Conservation (phyloP, 1,140 invertebrate genomes). For the Mycetomoellerius zeteki region DNA sequence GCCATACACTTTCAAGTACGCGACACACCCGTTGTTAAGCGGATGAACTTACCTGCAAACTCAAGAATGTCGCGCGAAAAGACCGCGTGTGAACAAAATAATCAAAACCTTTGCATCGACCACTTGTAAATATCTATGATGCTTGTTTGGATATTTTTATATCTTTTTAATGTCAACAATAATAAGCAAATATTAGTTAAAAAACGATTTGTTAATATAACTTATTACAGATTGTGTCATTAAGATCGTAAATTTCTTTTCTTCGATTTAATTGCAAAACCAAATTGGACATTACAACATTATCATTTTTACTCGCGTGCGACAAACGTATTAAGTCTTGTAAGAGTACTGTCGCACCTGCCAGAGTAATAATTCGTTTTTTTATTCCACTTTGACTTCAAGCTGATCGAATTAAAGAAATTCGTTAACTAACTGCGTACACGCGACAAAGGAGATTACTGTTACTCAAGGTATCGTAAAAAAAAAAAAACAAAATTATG, state of each 20-base stretch:
- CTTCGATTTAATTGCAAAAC: constrained; percentile 58
- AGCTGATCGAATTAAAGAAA: constrained; percentile 74
- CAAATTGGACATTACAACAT: constrained; percentile 21
- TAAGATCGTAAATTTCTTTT: neutral
- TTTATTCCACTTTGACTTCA: constrained; percentile 36
- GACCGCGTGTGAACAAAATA: constrained; percentile 49
- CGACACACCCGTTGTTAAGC: constrained; percentile 37
- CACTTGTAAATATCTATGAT: neutral
- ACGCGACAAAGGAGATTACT: constrained; percentile 55
- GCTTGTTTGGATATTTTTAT: neutral
- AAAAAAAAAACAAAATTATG: constrained; percentile 48
- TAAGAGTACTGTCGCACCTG: constrained; percentile 63
- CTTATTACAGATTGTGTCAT: constrained; percentile 5
- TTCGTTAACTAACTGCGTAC: constrained; percentile 58
- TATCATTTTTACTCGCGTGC: constrained; percentile 72
- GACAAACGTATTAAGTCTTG: constrained; percentile 65
- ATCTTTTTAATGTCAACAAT: neutral
- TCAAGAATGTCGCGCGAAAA: constrained; percentile 22
- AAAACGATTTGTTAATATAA: constrained; percentile 3
- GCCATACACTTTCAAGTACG: constrained; percentile 32
- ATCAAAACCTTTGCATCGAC: neutral
- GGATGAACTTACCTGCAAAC: constrained; percentile 41
- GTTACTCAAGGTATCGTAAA: constrained; percentile 31
- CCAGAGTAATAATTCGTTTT: constrained; percentile 64
- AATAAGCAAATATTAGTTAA: constrained; percentile 6